phyloP scores from a whole-genome alignment of 1,140 invertebrate species.

The Pogonognathellus flavescens region DNA sequence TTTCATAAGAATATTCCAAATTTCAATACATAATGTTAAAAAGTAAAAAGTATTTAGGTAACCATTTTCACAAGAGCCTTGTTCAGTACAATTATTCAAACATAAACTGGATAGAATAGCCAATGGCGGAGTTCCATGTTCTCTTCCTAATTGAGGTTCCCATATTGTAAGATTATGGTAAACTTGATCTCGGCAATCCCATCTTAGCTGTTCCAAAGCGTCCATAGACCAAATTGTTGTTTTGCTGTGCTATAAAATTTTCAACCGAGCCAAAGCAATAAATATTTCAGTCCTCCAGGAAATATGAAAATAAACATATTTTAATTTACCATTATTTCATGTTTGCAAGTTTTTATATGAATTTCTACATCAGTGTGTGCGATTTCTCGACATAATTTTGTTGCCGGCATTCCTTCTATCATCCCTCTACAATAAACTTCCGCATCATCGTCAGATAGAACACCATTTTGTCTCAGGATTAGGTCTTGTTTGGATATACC shows the following conservation, averaged over 20 bases:
- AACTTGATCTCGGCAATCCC: conserved; percentile 66
- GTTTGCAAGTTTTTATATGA: conserved; percentile 61
- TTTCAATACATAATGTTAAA: too few relatives aligned
- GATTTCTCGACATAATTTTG: conserved; percentile 64
- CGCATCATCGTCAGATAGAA: conserved; percentile 61
- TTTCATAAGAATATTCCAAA: too few relatives aligned
- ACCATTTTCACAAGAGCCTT: conserved; percentile 64
- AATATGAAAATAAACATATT: neutral
- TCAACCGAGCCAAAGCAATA: conserved; percentile 45
- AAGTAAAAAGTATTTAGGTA: neutral
- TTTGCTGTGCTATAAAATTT: conserved; percentile 60
- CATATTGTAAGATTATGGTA: conserved; percentile 66
- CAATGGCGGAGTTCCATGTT: conserved; percentile 66
- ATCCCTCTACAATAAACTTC: conserved; percentile 64
- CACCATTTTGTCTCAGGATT: neutral
- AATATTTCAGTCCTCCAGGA: neutral
- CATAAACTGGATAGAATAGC: conserved; percentile 64
- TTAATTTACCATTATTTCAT: conserved; percentile 62
- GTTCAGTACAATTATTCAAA: conserved; percentile 64
- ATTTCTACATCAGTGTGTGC: conserved; percentile 63
- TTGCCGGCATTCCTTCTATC: conserved; percentile 65
- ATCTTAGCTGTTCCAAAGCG: conserved; percentile 64
- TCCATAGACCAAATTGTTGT: conserved; percentile 61
- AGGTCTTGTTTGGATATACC: conserved; percentile 5
- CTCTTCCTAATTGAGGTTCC: conserved; percentile 66